phyloP scores from a whole-genome alignment of 2,888 invertebrate genomes.

The Tiliacea aurago region DNA sequence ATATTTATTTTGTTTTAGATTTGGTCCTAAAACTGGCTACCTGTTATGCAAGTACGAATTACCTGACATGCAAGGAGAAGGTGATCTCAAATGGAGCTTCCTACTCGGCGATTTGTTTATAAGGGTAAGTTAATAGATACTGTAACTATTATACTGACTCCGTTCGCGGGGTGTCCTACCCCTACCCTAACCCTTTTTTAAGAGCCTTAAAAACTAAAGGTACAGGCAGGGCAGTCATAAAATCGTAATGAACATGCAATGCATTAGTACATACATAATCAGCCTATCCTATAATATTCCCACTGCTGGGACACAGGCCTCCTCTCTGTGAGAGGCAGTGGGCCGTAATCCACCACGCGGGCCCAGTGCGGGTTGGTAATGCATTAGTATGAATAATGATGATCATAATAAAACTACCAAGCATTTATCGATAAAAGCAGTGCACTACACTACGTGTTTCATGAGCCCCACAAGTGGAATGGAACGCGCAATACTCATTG shows the following conservation, averaged over 20 bases:
- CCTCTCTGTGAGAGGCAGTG: too few species aligned
- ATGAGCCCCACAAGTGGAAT: not conserved
- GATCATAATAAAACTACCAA: not conserved
- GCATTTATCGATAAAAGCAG: not conserved
- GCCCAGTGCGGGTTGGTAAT: too few species aligned
- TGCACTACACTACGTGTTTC: not conserved
- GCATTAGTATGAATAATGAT: too few species aligned
- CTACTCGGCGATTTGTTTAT: slow-evolving; percentile 84
- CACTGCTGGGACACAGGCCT: too few species aligned
- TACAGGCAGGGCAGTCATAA: not conserved
- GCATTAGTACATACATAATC: too few species aligned
- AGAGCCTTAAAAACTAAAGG: not conserved
- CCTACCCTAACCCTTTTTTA: too few species aligned
- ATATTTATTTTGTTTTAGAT: slow-evolving; percentile 70
- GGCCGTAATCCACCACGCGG: too few species aligned
- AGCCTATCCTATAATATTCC: too few species aligned
- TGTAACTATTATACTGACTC: not conserved
- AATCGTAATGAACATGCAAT: too few species aligned
- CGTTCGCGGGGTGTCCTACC: too few species aligned
- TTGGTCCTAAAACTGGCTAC: slow-evolving; percentile 86
- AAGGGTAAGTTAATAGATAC: slow-evolving; percentile 72
- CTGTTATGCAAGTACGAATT: slow-evolving; percentile 85
- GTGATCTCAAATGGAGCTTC: slow-evolving; percentile 88
- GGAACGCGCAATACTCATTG: too few species aligned
- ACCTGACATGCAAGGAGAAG: slow-evolving; percentile 86